Conservation (phyloP, 92 coral and sea anemone species). For the Parazoanthus atlanticus region DNA sequence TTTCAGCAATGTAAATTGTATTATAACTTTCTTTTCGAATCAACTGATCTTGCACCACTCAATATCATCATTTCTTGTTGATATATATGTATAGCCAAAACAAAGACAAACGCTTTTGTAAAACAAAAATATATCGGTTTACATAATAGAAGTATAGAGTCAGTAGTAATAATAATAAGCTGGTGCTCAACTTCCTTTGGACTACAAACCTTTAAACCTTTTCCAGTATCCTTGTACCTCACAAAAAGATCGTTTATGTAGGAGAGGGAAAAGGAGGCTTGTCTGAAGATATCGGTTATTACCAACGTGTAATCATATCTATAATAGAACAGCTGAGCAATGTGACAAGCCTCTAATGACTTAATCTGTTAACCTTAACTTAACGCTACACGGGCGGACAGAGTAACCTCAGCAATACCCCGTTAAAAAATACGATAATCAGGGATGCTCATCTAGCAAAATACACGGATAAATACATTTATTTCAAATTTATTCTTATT, state of each 20-base stretch:
- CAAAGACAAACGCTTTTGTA: not conserved
- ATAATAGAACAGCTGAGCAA: constrained; percentile 25
- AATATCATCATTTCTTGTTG: not conserved
- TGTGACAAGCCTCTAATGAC: constrained; percentile 12
- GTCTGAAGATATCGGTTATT: not conserved
- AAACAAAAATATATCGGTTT: not conserved
- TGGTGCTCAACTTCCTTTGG: not conserved
- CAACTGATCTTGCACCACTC: not conserved
- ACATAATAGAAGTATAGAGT: not conserved
- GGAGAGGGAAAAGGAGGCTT: not conserved
- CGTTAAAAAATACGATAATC: not conserved
- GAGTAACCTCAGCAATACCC: not conserved
- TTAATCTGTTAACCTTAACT: not conserved
- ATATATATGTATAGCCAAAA: not conserved
- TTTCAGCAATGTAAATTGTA: too few relatives aligned
- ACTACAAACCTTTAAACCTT: constrained; percentile 11
- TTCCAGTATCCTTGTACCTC: not conserved
- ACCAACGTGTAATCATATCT: constrained; percentile 30
- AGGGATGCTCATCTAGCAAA: not conserved
- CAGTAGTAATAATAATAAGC: too few relatives aligned
- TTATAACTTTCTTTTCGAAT: too few relatives aligned
- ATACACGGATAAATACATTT: not conserved
- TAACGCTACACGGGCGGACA: constrained; percentile 6
- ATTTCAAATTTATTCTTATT: not conserved
- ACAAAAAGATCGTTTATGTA: not conserved